Percentiles rank a stretch among this genome's conserved stretches.
phyloP scores from a whole-genome alignment of 1,140 invertebrate species.

The Reticulitermes speratus region DNA sequence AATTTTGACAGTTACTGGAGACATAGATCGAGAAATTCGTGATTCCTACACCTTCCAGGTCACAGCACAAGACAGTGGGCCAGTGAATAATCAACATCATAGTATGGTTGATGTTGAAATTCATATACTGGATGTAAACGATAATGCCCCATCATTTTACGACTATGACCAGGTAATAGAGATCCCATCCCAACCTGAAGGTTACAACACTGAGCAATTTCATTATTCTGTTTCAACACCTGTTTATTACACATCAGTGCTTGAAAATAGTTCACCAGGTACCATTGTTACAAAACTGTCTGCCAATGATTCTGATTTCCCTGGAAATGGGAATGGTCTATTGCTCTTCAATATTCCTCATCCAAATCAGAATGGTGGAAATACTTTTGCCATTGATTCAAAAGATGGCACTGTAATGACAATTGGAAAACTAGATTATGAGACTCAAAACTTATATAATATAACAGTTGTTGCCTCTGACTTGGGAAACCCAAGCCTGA shows the following conservation, averaged over 20 bases:
- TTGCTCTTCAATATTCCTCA: constrained; percentile 68
- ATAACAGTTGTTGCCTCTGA: constrained; percentile 80
- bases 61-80: constrained; percentile 73
- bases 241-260: constrained; percentile 66
- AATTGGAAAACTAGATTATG: constrained; percentile 70
- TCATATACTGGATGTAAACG: constrained; percentile 67
- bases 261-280: constrained; percentile 67
- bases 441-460: constrained; percentile 64
- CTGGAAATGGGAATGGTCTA: constrained; percentile 79
- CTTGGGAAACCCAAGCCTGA: constrained; percentile 75
- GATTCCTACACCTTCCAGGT: constrained; percentile 72
- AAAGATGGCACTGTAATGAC: constrained; percentile 79
- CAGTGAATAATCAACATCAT: constrained; percentile 44
- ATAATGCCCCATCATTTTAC: constrained; percentile 63
- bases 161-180: constrained; percentile 56
- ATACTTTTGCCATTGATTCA: constrained; percentile 72
- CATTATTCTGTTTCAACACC: constrained; percentile 49
- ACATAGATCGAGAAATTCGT: constrained; percentile 74
- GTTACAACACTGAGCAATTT: constrained; percentile 39
- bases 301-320: constrained; percentile 82
- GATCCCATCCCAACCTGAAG: constrained; percentile 5
- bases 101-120: constrained; percentile 70
- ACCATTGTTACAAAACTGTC: constrained; percentile 68
- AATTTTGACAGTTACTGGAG: constrained; percentile 69
- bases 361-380: constrained; percentile 55